Conservation (phyloP, 2,797 vertebrate species). For the Pseudopleuronectes americanus region DNA sequence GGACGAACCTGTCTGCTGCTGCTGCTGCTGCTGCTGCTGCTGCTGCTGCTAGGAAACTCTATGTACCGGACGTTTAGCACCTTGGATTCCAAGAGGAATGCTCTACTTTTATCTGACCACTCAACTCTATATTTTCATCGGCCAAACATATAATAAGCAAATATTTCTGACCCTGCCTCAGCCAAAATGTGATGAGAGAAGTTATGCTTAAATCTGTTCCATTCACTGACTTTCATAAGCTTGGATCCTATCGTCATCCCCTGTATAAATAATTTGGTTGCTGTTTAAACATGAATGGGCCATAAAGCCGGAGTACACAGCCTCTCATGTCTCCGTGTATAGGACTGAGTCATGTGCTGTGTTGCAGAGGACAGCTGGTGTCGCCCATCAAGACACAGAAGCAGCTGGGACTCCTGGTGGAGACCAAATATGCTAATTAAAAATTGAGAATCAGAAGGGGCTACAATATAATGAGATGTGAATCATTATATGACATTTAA, state of each 20-base stretch:
- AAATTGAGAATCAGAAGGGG: constrained; percentile 45
- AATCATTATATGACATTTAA: constrained; percentile 49
- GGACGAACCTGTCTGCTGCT: constrained; percentile 19
- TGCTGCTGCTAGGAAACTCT: constrained; percentile 6
- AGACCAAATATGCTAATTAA: constrained; percentile 60
- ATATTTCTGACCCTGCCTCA: background rate
- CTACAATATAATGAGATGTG: constrained; percentile 55
- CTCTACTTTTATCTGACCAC: constrained; percentile 14
- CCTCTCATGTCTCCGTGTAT: constrained; percentile 17
- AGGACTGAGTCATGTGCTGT: constrained; percentile 30
- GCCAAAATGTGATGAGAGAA: background rate
- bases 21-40: constrained; percentile 6
- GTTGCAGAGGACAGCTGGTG: constrained; percentile 60
- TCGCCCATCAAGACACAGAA: constrained; percentile 49
- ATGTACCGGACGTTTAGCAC: constrained; percentile 24
- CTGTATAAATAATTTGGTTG: constrained; percentile 10
- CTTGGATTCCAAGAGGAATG: constrained; percentile 22
- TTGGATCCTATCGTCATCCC: background rate
- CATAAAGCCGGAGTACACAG: constrained; percentile 1
- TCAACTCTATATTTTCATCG: constrained; percentile 5
- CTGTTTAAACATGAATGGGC: constrained; percentile 18
- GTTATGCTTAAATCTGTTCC: background rate
- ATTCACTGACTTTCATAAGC: background rate
- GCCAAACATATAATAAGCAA: background rate
- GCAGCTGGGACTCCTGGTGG: constrained; percentile 64